These are phyloP conservation scores for Sisyra terminalis DNA, from an alignment of 2,888 invertebrate species.

Conservation along the genomic window DNA sequence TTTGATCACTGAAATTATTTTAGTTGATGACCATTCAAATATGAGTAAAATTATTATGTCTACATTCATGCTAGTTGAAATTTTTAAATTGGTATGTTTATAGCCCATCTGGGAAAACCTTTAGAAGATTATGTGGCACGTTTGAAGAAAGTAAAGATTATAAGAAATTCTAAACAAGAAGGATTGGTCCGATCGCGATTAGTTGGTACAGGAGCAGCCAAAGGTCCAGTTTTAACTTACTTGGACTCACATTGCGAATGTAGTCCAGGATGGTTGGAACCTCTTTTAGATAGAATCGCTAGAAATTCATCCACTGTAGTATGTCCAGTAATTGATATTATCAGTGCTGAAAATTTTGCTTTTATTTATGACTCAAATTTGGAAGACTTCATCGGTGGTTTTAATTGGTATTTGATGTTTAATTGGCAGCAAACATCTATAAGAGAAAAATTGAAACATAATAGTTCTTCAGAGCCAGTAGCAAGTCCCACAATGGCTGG, in stretches of 20 bases:
- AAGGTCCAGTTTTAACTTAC: slow-evolving; percentile 85
- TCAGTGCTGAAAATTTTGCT: slow-evolving; percentile 84
- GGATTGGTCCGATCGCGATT: slow-evolving; percentile 90
- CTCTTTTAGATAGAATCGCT: slow-evolving; percentile 76
- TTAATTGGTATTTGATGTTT: slow-evolving; percentile 91
- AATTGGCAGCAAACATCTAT: slow-evolving; percentile 99
- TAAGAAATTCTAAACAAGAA: slow-evolving; percentile 80
- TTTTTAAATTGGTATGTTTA: too few relatives aligned
- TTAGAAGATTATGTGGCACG: slow-evolving; percentile 85
- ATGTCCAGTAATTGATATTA: slow-evolving; percentile 91
- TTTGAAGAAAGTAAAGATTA: slow-evolving; percentile 82
- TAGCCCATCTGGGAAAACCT: slow-evolving; percentile 81
- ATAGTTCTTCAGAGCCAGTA: slow-evolving; percentile 85
- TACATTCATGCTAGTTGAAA: too few relatives aligned
- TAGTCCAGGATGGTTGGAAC: slow-evolving; percentile 89
- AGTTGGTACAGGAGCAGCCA: slow-evolving; percentile 71
- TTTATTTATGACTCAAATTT: slow-evolving; percentile 76
- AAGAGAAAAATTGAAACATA: slow-evolving; percentile 70
- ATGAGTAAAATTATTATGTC: slow-evolving; percentile 88
- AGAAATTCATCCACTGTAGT: slow-evolving; percentile 76
- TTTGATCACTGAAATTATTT: slow-evolving; percentile 81
- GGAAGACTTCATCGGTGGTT: slow-evolving; percentile 81
- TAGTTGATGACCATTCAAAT: slow-evolving; percentile 95
- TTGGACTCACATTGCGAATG: slow-evolving; percentile 98
- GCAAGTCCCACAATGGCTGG: slow-evolving; percentile 98